Base-by-base conservation (phyloP, 1,140 invertebrate genomes). In the Streblospio benedicti region DNA sequence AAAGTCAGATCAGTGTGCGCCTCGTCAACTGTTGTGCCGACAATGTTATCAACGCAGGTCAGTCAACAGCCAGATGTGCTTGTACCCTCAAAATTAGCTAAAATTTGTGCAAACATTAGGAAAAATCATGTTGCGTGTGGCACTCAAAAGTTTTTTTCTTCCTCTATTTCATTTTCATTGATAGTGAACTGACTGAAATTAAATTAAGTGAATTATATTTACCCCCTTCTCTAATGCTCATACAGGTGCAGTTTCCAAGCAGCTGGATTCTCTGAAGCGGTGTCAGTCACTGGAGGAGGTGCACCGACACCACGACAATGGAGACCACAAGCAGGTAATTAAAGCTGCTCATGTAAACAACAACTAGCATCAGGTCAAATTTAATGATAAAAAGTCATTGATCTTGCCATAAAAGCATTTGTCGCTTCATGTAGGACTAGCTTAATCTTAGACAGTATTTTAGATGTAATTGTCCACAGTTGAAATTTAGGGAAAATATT, bases 261-360 rank as follows among this genome's bases (percentile, higher is more conserved):
- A 75, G 53, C 52, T 71, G 31, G 72, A 77, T 49, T 71, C 68
- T 5, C 53, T 78, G 18, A 67, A 72, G 32, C 61, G 76, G 51
- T 75, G 70, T 33, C 76, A 79, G 59, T 77, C 73, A 20, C 61
- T 79, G 49, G 78, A 79, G 45, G 74, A 79, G 51, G 74, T 77
- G 53, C 72, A 79, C 47, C 67, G 67, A 20, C 61, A 77, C 38
- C 75, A 70, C 60, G 72, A 76, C 23, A 58, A 65, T 25, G 73
- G 69, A 32, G 60, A 72, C n/a, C 77, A 74, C 59, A 57, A 70
- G 16, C 63, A 72, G 38, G 77, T 79, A n/a, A 71, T 78, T 2
- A 70, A 78, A 20, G 63, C 75, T 27, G 60, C 79, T 9, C 60
- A 71, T 12, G 57, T 69, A 5, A 73, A 74, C 23, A 76, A 76